Evolutionary conservation across 1,140 invertebrate species (phyloP), one percentile per base, ranked within the genome.

Genomic region (Adoxophyes honmai): DNA sequence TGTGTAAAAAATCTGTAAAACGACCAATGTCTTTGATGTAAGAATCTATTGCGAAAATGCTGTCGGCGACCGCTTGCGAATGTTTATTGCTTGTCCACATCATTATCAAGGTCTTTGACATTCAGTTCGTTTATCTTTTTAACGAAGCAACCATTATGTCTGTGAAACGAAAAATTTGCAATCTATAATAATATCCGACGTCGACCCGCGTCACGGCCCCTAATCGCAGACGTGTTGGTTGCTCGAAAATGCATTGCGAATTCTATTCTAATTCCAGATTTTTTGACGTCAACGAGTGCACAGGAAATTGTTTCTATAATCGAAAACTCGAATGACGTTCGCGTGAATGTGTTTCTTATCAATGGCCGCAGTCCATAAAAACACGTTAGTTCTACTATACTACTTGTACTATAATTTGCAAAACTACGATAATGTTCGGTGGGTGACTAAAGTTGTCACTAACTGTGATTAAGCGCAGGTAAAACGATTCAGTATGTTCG

Each of bases 91-190:
- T 53, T 66, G 61, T 64, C 62, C 44, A 66, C 74, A 67, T 64
- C 75, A 76, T 64, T 78, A 85, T 85, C 81, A 87, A 85, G 81
- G 81, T 85, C 79, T 80, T 78, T 84, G 76, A 87, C 74, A 74
- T 66, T 73, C 61, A 51, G 62, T 66, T 81, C 68, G 70, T 78
- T 76, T 78, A 65, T 77, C 67, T 73, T 70, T 69, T n/a, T 2
- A n/a, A 18, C 38, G 21, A 2, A 28, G 21, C 21, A 2, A 28
- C 21, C 21, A 28, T 28, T 28, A 28, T 28, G 6, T 28, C 21
- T 3, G 21, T 28, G 21, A 28, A 28, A 28, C 21, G 21, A 28
- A 28, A 28, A 28, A 28, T 28, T 6, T 3, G 21, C 21, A 28
- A 28, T 28, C 21, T 28, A 28, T 28, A n/a, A n/a, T n/a, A n/a